A percentile compares a stretch with the other conserved stretches of the same genome.
Conservation (phyloP, 2,888 invertebrate genomes). For the Scotopteryx bipunctaria region DNA sequence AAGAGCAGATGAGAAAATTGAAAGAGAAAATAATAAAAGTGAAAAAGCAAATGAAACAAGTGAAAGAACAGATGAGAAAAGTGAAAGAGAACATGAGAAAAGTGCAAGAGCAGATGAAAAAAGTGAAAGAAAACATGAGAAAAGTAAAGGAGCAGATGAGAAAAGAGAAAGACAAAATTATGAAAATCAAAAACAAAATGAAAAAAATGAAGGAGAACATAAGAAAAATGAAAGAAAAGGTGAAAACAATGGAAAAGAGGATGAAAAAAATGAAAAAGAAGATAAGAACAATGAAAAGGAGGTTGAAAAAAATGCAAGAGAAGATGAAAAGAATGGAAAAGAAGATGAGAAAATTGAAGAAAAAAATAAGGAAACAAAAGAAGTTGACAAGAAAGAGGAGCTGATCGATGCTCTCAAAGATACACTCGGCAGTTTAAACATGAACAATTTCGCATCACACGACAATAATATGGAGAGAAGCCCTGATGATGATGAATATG, state of each 20-base stretch:
- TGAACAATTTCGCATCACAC: constrained; percentile 43
- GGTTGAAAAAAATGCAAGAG: too few species aligned
- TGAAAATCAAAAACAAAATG: neutral
- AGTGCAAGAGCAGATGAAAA: neutral
- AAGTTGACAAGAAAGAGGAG: neutral
- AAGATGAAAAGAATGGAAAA: neutral
- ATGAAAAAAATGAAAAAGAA: too few species aligned
- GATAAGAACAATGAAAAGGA: too few species aligned
- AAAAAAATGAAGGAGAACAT: neutral
- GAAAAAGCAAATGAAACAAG: neutral
- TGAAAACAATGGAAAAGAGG: neutral
- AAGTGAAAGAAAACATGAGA: neutral
- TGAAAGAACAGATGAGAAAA: neutral
- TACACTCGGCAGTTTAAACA: constrained; percentile 9
- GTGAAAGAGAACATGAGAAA: neutral
- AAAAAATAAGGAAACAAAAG: neutral
- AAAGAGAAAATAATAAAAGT: neutral
- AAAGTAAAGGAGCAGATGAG: neutral
- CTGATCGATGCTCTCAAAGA: constrained; percentile 7
- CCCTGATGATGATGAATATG: constrained; percentile 38
- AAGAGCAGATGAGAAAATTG: neutral
- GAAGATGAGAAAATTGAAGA: neutral
- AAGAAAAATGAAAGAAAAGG: too few species aligned
- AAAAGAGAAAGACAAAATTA: neutral
- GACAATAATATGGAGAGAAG: constrained; percentile 41